Base-by-base conservation (phyloP, 2,797 vertebrate species). In the Craterocephalus amniculus region DNA sequence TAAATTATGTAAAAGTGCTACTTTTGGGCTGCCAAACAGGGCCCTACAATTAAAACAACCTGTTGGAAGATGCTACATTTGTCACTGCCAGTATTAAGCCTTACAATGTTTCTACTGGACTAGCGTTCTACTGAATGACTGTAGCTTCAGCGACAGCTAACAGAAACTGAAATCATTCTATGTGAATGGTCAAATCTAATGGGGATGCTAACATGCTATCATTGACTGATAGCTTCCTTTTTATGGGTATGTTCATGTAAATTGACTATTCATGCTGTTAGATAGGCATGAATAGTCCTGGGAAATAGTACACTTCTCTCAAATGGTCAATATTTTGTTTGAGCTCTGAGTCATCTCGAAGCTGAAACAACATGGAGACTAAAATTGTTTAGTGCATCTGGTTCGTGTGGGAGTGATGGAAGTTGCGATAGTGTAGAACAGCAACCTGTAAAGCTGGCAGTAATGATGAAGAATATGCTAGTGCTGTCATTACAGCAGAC, bases 401-500 rank as follows among this genome's bases (percentile, higher is more conserved):
- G 70, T 72, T 75, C 59, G 51, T 63, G 83, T 79, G 63, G 83
- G 74, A 75, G 75, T 54, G 63, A 70, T 80, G 65, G 67, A 66
- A 35, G 68, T 57, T 52, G 56, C 62, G 67, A 75, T 29, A 32
- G 24, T 62, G 71, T 54, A 72, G 74, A 78, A 74, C 43, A 76
- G 57, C 65, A 70, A 11, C 74, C 67, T 78, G 59, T n/a, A 40
- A 69, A 59, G 52, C 66, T 38, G 55, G 62, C 20, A 9, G 78
- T 67, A 51, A 74, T 32, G 83, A 77, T 52, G 72, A 79, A 58
- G 76, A 79, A 68, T 18, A 56, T n/a, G 58, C 64, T 11, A 59
- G 69, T 32, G 62, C 68, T 20, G 67, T 51, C 55, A 51, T 70
- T 63, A 73, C 69, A 64, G 31, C 63, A 55, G 70, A 56, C 56